phyloP scores from a whole-genome alignment of 1,140 invertebrate species.

The Drosophila sp. region DNA sequence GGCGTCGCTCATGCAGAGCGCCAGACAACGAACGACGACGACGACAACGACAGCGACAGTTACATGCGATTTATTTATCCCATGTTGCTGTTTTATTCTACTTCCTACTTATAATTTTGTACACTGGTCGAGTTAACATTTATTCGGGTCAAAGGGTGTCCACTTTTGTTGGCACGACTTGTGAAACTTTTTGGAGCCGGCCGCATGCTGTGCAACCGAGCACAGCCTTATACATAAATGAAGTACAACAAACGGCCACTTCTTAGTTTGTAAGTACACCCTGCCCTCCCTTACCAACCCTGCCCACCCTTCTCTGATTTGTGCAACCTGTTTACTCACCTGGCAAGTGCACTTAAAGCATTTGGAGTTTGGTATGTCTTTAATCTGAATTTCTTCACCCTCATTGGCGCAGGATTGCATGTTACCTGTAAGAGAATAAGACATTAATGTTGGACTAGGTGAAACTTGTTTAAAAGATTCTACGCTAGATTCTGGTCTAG shows the following conservation, averaged over 20 bases:
- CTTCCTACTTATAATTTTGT: slow-evolving; percentile 40
- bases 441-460: background rate
- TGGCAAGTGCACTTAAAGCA: slow-evolving; percentile 79
- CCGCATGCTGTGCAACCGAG: slow-evolving; percentile 19
- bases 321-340: slow-evolving; percentile 53
- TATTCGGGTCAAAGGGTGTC: slow-evolving; percentile 61
- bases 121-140: slow-evolving; percentile 35
- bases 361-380: slow-evolving; percentile 66
- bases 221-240: slow-evolving; percentile 30
- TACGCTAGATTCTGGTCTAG: slow-evolving; percentile 31
- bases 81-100: slow-evolving; percentile 56
- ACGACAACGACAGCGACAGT: slow-evolving; percentile 7
- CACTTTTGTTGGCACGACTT: slow-evolving; percentile 53
- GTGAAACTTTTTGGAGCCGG: slow-evolving; percentile 47
- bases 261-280: too few species aligned
- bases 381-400: slow-evolving; percentile 71
- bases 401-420: slow-evolving; percentile 78
- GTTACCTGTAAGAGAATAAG: slow-evolving; percentile 56
- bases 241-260: background rate
- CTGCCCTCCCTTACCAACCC: too few species aligned
- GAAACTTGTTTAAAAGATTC: slow-evolving; percentile 17
- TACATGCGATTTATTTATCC: slow-evolving; percentile 66
- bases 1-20: slow-evolving; percentile 68
- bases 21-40: slow-evolving; percentile 30
- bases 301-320: too few species aligned